phyloP scores from a whole-genome alignment of 2,113 vertebrate species.

The Heterochromis multidens region DNA sequence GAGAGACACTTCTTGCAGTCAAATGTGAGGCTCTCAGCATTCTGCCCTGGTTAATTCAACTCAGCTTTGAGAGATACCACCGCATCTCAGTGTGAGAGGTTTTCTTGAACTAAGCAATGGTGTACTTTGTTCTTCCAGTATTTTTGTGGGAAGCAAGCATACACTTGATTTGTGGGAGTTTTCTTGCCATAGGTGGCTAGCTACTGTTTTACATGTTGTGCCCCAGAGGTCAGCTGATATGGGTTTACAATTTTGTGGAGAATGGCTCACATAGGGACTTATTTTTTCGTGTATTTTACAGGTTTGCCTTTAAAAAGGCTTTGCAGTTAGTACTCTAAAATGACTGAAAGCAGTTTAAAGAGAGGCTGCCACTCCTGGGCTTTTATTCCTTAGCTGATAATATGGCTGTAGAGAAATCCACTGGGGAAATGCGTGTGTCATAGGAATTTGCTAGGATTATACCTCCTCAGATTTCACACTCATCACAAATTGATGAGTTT shows the following conservation, averaged over 20 bases:
- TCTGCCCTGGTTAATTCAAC: background rate
- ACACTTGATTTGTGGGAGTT: background rate
- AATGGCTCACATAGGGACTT: background rate
- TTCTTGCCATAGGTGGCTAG: background rate
- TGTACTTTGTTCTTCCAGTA: background rate
- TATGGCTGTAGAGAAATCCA: background rate
- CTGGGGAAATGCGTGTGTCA: background rate
- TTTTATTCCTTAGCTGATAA: background rate
- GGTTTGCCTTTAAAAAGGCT: background rate
- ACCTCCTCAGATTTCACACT: background rate
- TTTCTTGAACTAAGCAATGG: background rate
- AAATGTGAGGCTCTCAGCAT: background rate
- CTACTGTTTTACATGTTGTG: background rate
- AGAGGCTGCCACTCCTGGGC: background rate
- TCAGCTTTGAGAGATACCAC: background rate
- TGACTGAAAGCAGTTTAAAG: background rate
- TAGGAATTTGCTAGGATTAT: slow-evolving; percentile 16
- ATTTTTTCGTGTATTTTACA: background rate
- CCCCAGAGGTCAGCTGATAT: background rate
- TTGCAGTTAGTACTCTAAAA: background rate
- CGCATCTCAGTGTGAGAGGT: background rate
- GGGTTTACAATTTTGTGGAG: background rate
- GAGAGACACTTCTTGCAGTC: background rate
- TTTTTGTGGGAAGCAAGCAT: background rate
- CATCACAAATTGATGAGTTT: background rate